Evolutionary conservation across 1,140 invertebrate genomes (phyloP), one percentile per base, ranked within the genome.

Genomic region (Homalodisca vitripennis): DNA sequence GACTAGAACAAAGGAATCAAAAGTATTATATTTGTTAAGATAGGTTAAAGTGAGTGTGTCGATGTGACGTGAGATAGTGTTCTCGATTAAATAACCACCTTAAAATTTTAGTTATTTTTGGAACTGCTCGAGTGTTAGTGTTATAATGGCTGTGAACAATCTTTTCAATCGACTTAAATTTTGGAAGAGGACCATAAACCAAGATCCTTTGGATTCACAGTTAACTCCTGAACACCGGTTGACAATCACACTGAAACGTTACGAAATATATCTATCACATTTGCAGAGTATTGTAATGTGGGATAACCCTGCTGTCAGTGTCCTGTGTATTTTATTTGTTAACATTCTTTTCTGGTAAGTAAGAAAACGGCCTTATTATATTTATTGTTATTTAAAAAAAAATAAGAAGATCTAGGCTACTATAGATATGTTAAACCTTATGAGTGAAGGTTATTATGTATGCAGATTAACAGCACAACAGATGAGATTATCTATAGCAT

Each of bases 261-360:
- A 67, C 20, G 69, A 70, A 41, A 46, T 57, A 34, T 70, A 67
- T 48, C 51, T 55, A 14, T 41, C 32, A 24, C 34, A 41, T 46
- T 55, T 70, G 30, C 63, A 70, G 34, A 70, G 63, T 30, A 57
- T 70, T 34, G 47, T 70, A 17, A 30, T 70, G 1, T 70, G 69
- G 69, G 69, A 70, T 26, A 66, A 66, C 67, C 69, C 69, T 20
- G 29, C 47, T 12, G 29, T 67, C 6, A 70, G 64, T 51, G 20
- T 57, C 2, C 13, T 60, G 13, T 70, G 64, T 26, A 34, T 70
- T 22, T 32, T 70, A 14, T 20, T 47, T 22, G 55, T 70, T 20
- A 66, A 70, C 26, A 17, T 70, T 1, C 27, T 70, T 29, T 70
- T 70, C 55, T 70, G 69, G 69, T 70, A 29, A 55, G 69, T 65